Percentiles rank a stretch among this genome's conserved stretches.
phyloP scores from a whole-genome alignment of 2,797 vertebrate species.

The Atherinosoma microstoma region DNA sequence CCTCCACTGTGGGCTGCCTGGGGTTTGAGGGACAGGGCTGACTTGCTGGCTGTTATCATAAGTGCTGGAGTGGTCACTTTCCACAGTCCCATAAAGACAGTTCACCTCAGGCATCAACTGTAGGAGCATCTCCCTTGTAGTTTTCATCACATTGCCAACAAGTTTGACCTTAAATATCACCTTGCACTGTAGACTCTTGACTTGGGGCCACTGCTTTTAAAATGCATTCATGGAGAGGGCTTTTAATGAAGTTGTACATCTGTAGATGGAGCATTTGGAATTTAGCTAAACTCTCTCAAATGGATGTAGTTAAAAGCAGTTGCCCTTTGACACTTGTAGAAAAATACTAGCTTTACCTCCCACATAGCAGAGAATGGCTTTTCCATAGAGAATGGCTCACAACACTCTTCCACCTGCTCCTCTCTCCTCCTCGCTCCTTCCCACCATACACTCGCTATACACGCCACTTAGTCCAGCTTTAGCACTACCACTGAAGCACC shows the following conservation, averaged over 20 bases:
- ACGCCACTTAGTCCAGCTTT: constrained; percentile 54
- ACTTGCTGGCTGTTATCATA: constrained; percentile 75
- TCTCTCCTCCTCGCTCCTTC: constrained; percentile 5
- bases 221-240: constrained; percentile 67
- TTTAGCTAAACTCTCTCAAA: constrained; percentile 56
- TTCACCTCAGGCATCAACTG: constrained; percentile 57
- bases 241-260: neutral
- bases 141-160: constrained; percentile 70
- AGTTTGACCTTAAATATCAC: constrained; percentile 54
- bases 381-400: constrained; percentile 72
- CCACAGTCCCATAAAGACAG: constrained; percentile 54
- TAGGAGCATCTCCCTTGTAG: constrained; percentile 58
- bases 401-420: constrained; percentile 58
- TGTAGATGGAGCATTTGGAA: constrained; percentile 25
- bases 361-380: constrained; percentile 76
- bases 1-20: constrained; percentile 45
- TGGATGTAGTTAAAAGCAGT: constrained; percentile 71
- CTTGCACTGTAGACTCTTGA: constrained; percentile 52
- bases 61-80: constrained; percentile 50
- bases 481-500: constrained; percentile 49
- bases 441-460: constrained; percentile 56
- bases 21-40: constrained; percentile 68
- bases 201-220: constrained; percentile 66
- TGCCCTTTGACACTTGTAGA: constrained; percentile 58
- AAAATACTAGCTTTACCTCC: constrained; percentile 45